These are phyloP conservation scores for Ylistrum balloti DNA, from an alignment of 1,140 invertebrate genomes.

Conservation along the genomic window DNA sequence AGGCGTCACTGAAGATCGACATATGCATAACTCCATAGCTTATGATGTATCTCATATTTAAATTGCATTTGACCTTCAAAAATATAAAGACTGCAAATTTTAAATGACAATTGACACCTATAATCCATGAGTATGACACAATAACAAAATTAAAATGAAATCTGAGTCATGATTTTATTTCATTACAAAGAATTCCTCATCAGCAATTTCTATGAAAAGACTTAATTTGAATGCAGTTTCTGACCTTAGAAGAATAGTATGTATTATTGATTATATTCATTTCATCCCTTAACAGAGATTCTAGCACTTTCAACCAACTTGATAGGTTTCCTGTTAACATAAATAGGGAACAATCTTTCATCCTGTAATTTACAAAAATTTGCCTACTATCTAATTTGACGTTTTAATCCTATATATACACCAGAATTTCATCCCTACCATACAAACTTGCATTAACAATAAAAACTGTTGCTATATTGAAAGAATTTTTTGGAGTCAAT, in stretches of 20 bases:
- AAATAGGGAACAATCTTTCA: background rate
- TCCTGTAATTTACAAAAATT: background rate
- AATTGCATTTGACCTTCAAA: no score
- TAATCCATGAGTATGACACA: no score
- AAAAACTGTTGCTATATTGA: background rate
- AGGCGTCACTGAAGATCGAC: background rate
- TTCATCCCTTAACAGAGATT: no score
- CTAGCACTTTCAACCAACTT: background rate
- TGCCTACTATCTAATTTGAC: no score
- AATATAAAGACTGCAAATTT: background rate
- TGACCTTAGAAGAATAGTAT: no score
- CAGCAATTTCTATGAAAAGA: no score
- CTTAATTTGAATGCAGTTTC: no score
- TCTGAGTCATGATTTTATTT: no score
- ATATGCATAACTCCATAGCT: background rate
- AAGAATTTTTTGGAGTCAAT: background rate
- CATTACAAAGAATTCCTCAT: no score
- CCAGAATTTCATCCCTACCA: background rate
- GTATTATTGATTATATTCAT: no score
- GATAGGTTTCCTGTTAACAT: background rate
- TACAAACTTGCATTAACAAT: background rate
- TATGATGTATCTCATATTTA: background rate
- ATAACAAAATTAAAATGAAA: no score
- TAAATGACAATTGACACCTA: background rate
- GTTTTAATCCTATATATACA: background rate